These are phyloP conservation scores for Mongoloraphidia duomilia DNA, from an alignment of 2,888 invertebrate genomes.

Conservation along the genomic window DNA sequence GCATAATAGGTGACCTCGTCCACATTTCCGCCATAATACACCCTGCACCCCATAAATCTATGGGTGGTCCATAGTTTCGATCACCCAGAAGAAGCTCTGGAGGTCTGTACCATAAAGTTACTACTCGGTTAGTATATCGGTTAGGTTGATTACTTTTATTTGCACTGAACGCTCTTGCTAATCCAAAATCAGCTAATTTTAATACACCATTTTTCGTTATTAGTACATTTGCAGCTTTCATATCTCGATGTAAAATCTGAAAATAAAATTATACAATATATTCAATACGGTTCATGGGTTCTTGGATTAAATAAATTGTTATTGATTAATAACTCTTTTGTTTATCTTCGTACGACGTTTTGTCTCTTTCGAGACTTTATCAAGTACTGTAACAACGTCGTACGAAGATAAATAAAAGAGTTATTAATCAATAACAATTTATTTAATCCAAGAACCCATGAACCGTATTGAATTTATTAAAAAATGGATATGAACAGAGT, in stretches of 20 bases:
- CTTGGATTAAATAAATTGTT: too few species aligned
- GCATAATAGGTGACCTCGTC: conserved; percentile 90
- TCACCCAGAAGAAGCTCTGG: conserved; percentile 62
- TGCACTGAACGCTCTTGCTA: conserved; percentile 86
- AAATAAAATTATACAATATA: conserved; percentile 17
- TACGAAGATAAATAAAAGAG: too few species aligned
- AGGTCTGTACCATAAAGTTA: conserved; percentile 88
- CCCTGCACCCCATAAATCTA: conserved; percentile 95
- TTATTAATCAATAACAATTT: too few species aligned
- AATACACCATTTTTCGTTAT: conserved; percentile 89
- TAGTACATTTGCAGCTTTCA: conserved; percentile 98
- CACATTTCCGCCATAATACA: conserved; percentile 99
- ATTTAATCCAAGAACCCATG: too few species aligned
- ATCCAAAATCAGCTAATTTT: conserved; percentile 94
- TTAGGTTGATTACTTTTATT: conserved; percentile 74
- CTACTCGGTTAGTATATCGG: conserved; percentile 94
- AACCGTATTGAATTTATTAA: too few species aligned
- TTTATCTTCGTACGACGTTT: too few species aligned
- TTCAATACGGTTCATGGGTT: too few species aligned
- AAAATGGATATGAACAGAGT: too few species aligned
- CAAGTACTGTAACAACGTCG: too few species aligned
- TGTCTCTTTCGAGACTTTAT: too few species aligned
- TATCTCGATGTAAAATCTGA: conserved; percentile 78
- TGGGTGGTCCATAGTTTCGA: conserved; percentile 90
- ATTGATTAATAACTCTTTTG: too few species aligned